A percentile compares a stretch with the other conserved stretches of the same genome.
Conservation (phyloP, 2,888 invertebrate genomes). For the Heteromurus nitidus region DNA sequence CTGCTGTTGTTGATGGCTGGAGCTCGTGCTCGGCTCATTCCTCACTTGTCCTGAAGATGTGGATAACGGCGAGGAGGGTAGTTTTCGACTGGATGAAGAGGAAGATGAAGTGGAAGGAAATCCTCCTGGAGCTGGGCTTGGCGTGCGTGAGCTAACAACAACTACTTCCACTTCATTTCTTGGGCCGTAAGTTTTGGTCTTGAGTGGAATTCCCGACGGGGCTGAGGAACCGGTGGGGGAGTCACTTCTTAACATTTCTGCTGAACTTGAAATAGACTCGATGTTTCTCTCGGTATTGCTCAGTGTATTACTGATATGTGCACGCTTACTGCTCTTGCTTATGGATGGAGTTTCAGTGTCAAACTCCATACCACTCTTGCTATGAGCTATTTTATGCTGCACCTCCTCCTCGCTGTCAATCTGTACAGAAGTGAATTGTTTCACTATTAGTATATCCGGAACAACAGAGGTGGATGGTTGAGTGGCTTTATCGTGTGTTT, state of each 20-base stretch:
- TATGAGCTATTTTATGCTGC: slow-evolving; percentile 11
- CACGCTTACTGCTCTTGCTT: slow-evolving; percentile 2
- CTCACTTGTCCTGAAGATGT: slow-evolving; percentile 41
- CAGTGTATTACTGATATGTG: neutral
- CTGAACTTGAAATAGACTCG: slow-evolving; percentile 56
- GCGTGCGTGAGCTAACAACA: slow-evolving; percentile 72
- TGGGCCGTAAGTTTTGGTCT: slow-evolving; percentile 71
- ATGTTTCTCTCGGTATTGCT: slow-evolving; percentile 21
- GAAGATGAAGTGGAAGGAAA: slow-evolving; percentile 45
- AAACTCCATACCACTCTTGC: slow-evolving; percentile 49
- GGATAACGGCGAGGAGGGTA: slow-evolving; percentile 53
- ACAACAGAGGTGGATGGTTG: slow-evolving; percentile 9
- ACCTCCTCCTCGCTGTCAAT: neutral
- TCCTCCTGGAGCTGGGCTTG: slow-evolving; percentile 70
- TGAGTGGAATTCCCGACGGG: slow-evolving; percentile 66
- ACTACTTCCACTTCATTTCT: slow-evolving; percentile 73
- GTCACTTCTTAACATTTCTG: slow-evolving; percentile 59
- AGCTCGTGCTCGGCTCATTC: slow-evolving; percentile 44
- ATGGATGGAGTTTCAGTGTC: slow-evolving; percentile 31
- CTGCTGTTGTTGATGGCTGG: neutral
- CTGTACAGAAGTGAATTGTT: slow-evolving; percentile 39
- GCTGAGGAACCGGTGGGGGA: slow-evolving; percentile 58
- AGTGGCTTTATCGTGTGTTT: slow-evolving; percentile 40
- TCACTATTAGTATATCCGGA: slow-evolving; percentile 56
- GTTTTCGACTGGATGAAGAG: slow-evolving; percentile 58